phyloP scores from a whole-genome alignment of 2,888 invertebrate genomes.

The Aricia artaxerxes region DNA sequence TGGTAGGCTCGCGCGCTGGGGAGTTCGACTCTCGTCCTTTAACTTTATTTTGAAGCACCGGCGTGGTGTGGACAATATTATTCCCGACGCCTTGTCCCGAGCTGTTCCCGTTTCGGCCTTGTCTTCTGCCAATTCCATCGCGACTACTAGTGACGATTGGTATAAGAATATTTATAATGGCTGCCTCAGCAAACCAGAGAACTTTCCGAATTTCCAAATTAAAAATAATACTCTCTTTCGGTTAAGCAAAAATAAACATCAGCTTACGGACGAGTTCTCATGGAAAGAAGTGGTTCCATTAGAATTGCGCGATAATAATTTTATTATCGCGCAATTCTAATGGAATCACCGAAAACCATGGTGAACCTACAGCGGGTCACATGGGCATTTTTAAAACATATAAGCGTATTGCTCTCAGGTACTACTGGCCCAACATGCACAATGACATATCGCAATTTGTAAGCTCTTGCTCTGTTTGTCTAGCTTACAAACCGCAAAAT shows the following conservation, averaged over 20 bases:
- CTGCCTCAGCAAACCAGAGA: not conserved
- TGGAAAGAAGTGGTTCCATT: too few species aligned
- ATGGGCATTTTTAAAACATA: conserved; percentile 44
- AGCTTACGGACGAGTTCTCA: not conserved
- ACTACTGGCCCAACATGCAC: conserved; percentile 41
- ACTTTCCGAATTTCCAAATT: not conserved
- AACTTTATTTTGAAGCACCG: conserved; percentile 43
- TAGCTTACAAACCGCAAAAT: conserved; percentile 32
- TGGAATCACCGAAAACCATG: not conserved
- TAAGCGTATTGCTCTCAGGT: conserved; percentile 37
- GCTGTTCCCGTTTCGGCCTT: conserved; percentile 4
- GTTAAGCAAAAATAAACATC: not conserved
- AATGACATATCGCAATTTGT: conserved; percentile 40
- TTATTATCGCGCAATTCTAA: too few species aligned
- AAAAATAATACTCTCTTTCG: not conserved
- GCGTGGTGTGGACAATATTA: conserved; percentile 41
- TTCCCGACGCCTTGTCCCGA: conserved; percentile 43
- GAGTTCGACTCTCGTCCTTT: conserved; percentile 41
- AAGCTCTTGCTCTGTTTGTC: conserved; percentile 30
- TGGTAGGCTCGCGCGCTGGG: conserved; percentile 45
- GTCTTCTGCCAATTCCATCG: not conserved
- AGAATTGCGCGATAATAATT: not conserved
- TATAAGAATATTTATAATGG: not conserved
- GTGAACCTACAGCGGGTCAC: conserved; percentile 41
- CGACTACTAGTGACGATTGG: not conserved